Conservation (phyloP, 1,140 invertebrate genomes). For the Cephus cinctus region DNA sequence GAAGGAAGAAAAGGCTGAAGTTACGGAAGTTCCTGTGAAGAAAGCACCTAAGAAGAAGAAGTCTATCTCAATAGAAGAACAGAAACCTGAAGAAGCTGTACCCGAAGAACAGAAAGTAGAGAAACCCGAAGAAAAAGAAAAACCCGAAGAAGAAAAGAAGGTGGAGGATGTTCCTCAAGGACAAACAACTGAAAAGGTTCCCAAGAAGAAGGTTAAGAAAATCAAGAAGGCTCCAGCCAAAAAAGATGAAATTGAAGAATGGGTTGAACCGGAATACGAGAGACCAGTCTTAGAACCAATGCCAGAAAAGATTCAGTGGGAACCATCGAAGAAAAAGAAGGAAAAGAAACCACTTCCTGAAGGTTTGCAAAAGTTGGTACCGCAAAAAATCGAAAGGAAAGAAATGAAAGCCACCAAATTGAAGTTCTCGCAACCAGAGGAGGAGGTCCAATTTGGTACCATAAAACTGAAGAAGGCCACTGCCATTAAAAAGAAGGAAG, state of each 20-base stretch:
- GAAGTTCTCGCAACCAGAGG: constrained; percentile 44
- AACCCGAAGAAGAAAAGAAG: constrained; percentile 39
- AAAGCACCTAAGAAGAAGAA: constrained; percentile 14
- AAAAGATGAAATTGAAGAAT: constrained; percentile 53
- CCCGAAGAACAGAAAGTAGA: too few relatives aligned
- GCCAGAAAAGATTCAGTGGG: constrained; percentile 53
- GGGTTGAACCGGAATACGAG: constrained; percentile 52
- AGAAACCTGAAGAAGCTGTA: constrained; percentile 13
- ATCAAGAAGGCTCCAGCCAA: constrained; percentile 45
- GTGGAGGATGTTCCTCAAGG: constrained; percentile 32
- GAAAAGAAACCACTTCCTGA: constrained; percentile 38
- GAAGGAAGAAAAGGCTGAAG: constrained; percentile 9
- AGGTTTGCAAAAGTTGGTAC: constrained; percentile 35
- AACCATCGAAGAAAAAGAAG: constrained; percentile 47
- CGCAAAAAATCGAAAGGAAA: constrained; percentile 51
- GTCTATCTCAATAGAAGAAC: constrained; percentile 8
- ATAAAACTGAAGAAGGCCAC: constrained; percentile 65
- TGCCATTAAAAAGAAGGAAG: constrained; percentile 55
- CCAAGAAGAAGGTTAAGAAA: constrained; percentile 37
- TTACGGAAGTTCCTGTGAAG: constrained; percentile 1
- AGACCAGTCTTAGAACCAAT: constrained; percentile 49
- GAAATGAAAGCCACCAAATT: constrained; percentile 51
- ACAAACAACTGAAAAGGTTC: constrained; percentile 32
- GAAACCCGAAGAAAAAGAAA: too few relatives aligned
- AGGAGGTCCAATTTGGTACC: constrained; percentile 59